Percentiles rank a stretch among this genome's conserved stretches.
phyloP scores from a whole-genome alignment of 2,797 vertebrate species.

The Bradypodion pumilum region DNA sequence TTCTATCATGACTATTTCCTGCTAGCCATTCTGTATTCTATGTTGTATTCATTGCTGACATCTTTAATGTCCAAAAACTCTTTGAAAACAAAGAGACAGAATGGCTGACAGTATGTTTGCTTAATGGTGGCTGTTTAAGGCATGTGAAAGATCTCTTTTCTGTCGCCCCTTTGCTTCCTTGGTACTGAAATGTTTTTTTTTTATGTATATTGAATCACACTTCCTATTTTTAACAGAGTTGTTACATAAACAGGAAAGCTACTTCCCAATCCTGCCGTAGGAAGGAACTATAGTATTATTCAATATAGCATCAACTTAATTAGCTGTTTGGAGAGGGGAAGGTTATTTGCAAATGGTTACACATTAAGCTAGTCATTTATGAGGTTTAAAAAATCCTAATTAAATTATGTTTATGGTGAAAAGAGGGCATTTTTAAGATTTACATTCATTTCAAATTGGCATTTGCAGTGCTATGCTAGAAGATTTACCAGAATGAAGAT shows the following conservation, averaged over 20 bases:
- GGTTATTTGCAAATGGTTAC: neutral
- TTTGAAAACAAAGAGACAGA: neutral
- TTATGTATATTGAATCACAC: no score
- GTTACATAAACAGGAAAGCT: neutral
- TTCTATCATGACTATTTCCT: no score
- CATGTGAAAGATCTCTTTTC: conserved; percentile 5
- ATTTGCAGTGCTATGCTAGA: no score
- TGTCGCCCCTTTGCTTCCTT: neutral
- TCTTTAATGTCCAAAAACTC: neutral
- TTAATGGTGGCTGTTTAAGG: conserved; percentile 28
- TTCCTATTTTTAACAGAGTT: conserved; percentile 32
- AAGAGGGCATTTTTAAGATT: no score
- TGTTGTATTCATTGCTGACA: neutral
- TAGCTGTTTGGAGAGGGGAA: conserved; percentile 45
- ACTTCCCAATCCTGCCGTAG: neutral
- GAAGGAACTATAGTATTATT: neutral
- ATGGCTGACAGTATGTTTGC: neutral
- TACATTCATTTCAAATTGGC: no score
- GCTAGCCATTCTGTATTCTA: neutral
- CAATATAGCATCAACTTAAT: conserved; percentile 25
- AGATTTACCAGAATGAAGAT: no score
- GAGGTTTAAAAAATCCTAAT: no score
- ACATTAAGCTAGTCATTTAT: no score
- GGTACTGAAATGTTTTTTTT: neutral
- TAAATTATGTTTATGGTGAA: no score